Evolutionary conservation across 2,113 vertebrate genomes (phyloP), one percentile per base, ranked within the genome.

Genomic region (Crotalus helleri): DNA sequence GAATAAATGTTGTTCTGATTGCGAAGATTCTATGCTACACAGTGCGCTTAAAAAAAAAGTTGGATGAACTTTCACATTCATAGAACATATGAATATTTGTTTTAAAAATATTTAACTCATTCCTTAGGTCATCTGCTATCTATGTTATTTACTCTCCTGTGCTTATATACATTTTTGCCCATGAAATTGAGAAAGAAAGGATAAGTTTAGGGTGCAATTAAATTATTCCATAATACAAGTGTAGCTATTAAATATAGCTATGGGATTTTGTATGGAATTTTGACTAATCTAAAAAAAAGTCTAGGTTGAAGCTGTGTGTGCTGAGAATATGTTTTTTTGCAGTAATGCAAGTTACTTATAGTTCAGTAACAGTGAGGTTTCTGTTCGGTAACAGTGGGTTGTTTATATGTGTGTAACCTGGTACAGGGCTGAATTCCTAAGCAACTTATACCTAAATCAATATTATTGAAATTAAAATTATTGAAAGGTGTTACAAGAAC

Each of bases 261-360:
- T 39, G 92, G 26, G 13, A 64, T 64, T 64, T 64, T 0, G 19
- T 93, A 90, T 95, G 93, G 92, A 93, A 95, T 94, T 96, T 92
- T 89, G 58, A 93, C 44, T 89, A 94, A 88, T 94, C 94, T 57
- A 19, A 88, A 88, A 15, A 51, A 86, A 96, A 95, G 92, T 94
- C 93, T 93, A 87, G 58, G 86, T 97, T 96, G 85, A 95, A 51
- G 89, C 88, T 96, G 93, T 90, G 93, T 94, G 64, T 94, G 94
- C 1, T 1, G 17, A 94, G 89, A 93, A 94, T 91, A 69, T 29
- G 15, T 0, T 46, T 93, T 97, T 90, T 94, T 97, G 95, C 95
- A 96, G 95, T 92, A 94, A 95, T 86, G 95, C 95, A 94, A 93
- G 91, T 93, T 89, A 44, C 29, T 94, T 97, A 94, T 92, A 92